A percentile compares a stretch with the other conserved stretches of the same genome.
Evolutionary conservation across 2,888 invertebrate species (phyloP).

Genomic region (Apamea sordens): DNA sequence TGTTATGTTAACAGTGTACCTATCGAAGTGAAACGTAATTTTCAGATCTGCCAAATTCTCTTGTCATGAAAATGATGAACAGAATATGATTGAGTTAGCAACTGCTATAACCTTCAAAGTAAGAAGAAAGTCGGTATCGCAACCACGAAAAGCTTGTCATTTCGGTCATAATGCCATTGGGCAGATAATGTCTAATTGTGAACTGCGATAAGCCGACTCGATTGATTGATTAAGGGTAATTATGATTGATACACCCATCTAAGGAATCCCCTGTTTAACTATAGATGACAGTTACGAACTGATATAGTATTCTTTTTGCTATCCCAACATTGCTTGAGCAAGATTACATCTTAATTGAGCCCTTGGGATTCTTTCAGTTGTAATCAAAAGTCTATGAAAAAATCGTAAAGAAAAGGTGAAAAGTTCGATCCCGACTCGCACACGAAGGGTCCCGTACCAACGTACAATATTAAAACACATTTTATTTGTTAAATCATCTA

Average conservation of each 20-base stretch:
- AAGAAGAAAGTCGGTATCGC: too few relatives aligned
- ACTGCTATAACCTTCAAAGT: not conserved
- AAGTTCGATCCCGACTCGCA: not conserved
- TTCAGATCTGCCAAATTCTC: not conserved
- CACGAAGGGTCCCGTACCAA: too few relatives aligned
- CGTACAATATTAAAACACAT: not conserved
- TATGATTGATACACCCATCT: conserved; percentile 39
- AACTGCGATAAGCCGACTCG: conserved; percentile 15
- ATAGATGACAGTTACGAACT: conserved; percentile 26
- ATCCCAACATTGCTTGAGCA: conserved; percentile 1
- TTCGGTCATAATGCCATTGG: not conserved
- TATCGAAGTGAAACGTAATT: not conserved
- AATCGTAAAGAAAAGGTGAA: not conserved
- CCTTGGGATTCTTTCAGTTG: conserved; percentile 5
- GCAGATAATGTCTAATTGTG: conserved; percentile 15
- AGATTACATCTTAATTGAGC: conserved; percentile 13
- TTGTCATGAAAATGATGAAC: not conserved
- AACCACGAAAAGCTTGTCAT: not conserved
- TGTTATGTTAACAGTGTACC: not conserved
- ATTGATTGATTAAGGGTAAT: conserved; percentile 40
- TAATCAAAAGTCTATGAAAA: not conserved
- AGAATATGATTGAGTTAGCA: not conserved
- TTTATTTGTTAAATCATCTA: too few relatives aligned
- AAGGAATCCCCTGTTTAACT: conserved; percentile 6
- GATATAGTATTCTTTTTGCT: not conserved